A percentile compares a stretch with the other conserved stretches of the same genome.
These are phyloP conservation scores for Phortica okadai DNA, from an alignment of 2,888 invertebrate species.

Conservation along the genomic window DNA sequence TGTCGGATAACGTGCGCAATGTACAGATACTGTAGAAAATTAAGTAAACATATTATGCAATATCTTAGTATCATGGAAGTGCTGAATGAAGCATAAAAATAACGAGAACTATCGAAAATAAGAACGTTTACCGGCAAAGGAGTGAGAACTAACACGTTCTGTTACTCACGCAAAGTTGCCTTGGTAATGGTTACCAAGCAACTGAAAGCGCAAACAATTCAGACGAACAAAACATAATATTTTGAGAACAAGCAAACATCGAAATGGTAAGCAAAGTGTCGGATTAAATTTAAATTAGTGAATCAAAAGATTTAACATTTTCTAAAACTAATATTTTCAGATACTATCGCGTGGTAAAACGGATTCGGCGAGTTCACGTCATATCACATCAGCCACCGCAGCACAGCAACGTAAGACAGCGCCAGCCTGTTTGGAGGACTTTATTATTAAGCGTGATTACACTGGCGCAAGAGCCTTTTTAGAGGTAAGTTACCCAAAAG, in stretches of 20 bases:
- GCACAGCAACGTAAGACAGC: slow-evolving; percentile 76
- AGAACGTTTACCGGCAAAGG: too few species aligned
- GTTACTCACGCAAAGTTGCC: neutral
- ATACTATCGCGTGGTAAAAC: slow-evolving; percentile 90
- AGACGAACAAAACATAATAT: neutral
- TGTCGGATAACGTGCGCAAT: slow-evolving; percentile 36
- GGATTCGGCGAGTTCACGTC: slow-evolving; percentile 79
- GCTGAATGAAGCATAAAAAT: slow-evolving; percentile 15
- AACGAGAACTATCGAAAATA: neutral
- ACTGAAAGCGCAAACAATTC: neutral
- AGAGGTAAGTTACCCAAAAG: slow-evolving; percentile 80
- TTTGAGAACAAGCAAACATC: slow-evolving; percentile 35
- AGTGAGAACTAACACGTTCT: too few species aligned
- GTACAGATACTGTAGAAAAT: neutral
- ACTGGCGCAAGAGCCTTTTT: slow-evolving; percentile 94
- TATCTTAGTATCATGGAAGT: neutral
- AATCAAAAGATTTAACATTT: slow-evolving; percentile 43
- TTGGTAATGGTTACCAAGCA: slow-evolving; percentile 10
- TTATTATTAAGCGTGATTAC: slow-evolving; percentile 92
- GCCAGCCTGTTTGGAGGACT: slow-evolving; percentile 92
- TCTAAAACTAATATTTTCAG: slow-evolving; percentile 76
- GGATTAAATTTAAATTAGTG: slow-evolving; percentile 15
- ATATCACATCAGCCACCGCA: slow-evolving; percentile 55
- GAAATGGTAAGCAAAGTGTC: slow-evolving; percentile 57
- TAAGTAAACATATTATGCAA: neutral